These are phyloP conservation scores for Tetraodon nigroviridis DNA, from an alignment of 2,113 vertebrate species.

Conservation along the genomic window DNA sequence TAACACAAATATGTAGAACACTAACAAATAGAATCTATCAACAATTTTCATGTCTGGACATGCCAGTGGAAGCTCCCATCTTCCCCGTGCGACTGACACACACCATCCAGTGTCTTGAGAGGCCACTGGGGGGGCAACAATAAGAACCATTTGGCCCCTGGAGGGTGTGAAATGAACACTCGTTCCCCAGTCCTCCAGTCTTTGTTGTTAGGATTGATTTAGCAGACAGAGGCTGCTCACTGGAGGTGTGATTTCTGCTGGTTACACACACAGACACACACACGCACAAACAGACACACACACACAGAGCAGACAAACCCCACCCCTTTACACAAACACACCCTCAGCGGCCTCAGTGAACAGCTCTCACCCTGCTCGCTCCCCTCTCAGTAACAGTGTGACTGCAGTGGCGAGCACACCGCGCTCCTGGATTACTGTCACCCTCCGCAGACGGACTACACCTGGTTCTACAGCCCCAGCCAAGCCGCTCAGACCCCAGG, in stretches of 20 bases:
- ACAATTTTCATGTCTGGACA: slow-evolving; percentile 59
- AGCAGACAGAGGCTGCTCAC: slow-evolving; percentile 58
- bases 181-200: slow-evolving; percentile 28
- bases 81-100: slow-evolving; percentile 49
- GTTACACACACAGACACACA: slow-evolving; percentile 27
- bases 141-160: slow-evolving; percentile 69
- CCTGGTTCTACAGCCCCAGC: slow-evolving; percentile 18
- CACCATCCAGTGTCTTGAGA: slow-evolving; percentile 43
- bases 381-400: slow-evolving; percentile 59
- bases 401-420: slow-evolving; percentile 40
- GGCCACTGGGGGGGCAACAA: slow-evolving; percentile 42
- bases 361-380: slow-evolving; percentile 43
- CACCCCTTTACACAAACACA: slow-evolving; percentile 11
- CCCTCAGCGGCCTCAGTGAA: slow-evolving; percentile 25
- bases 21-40: slow-evolving; percentile 34
- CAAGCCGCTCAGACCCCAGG: slow-evolving; percentile 1
- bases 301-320: slow-evolving; percentile 3
- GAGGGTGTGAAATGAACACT: slow-evolving; percentile 73
- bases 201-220: slow-evolving; percentile 67
- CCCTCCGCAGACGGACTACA: slow-evolving; percentile 38
- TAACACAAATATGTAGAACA: slow-evolving; percentile 4
- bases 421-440: slow-evolving; percentile 60
- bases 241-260: slow-evolving; percentile 59
- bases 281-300: slow-evolving; percentile 13
- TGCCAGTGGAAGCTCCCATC: slow-evolving; percentile 44